phyloP scores from a whole-genome alignment of 2,797 vertebrate genomes.

The Lindbergichthys nudifrons region DNA sequence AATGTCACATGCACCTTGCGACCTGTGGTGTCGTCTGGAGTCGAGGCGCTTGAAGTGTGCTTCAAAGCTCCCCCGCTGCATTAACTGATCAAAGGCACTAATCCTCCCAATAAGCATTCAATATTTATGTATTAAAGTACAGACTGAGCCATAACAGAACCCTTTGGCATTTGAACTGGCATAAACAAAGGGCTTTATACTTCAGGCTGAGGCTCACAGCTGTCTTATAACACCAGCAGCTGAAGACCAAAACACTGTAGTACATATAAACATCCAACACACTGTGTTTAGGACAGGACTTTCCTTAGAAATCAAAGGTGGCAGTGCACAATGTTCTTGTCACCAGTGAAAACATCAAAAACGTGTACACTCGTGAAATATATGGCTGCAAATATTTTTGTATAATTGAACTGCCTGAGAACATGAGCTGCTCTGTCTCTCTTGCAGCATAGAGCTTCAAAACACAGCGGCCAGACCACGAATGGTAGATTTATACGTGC shows the following conservation, averaged over 20 bases:
- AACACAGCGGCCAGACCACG: neutral
- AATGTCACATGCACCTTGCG: slow-evolving; percentile 54
- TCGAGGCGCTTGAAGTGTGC: slow-evolving; percentile 37
- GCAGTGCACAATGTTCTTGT: neutral
- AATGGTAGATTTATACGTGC: neutral
- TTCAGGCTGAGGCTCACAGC: slow-evolving; percentile 25
- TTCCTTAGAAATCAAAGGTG: neutral
- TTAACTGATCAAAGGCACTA: slow-evolving; percentile 69
- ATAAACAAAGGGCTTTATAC: slow-evolving; percentile 50
- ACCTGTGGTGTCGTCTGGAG: neutral
- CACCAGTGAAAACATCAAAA: slow-evolving; percentile 5
- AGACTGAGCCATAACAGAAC: slow-evolving; percentile 59
- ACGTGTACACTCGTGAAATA: slow-evolving; percentile 2
- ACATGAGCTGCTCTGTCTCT: neutral
- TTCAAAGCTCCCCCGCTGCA: slow-evolving; percentile 57
- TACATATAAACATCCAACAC: neutral
- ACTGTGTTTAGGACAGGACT: neutral
- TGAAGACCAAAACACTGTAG: slow-evolving; percentile 23
- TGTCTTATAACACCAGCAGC: slow-evolving; percentile 40
- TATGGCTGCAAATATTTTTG: neutral
- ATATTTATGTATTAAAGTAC: slow-evolving; percentile 60
- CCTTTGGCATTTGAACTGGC: slow-evolving; percentile 20
- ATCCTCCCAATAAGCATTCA: slow-evolving; percentile 52
- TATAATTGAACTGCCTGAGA: neutral
- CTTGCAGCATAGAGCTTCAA: neutral